Evolutionary conservation across 2,888 invertebrate genomes (phyloP).

Genomic region (Balanococcus diminutus): DNA sequence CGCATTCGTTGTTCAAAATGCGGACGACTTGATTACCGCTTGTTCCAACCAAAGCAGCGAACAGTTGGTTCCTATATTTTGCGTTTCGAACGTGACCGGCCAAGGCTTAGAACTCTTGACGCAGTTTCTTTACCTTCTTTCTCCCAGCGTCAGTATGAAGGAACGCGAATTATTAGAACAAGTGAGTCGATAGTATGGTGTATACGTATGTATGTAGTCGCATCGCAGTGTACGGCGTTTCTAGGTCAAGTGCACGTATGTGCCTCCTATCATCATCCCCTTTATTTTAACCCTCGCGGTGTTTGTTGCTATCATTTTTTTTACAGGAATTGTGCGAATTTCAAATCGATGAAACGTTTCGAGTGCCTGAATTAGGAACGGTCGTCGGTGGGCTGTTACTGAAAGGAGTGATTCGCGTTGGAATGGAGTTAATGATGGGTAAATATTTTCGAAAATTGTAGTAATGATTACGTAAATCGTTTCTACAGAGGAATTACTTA

Average conservation of each 20-base stretch:
- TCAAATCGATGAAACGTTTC: conserved; percentile 93
- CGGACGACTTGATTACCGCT: conserved; percentile 78
- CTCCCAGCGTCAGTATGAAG: conserved; percentile 69
- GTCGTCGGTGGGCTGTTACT: conserved; percentile 85
- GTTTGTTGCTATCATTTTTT: too few relatives aligned
- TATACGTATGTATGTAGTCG: too few relatives aligned
- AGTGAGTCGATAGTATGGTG: conserved; percentile 60
- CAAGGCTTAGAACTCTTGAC: conserved; percentile 81
- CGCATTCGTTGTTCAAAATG: conserved; percentile 70
- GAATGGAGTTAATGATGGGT: conserved; percentile 77
- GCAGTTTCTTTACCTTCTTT: conserved; percentile 83
- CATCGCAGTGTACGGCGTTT: too few relatives aligned
- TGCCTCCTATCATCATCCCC: too few relatives aligned
- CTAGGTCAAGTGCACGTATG: too few relatives aligned
- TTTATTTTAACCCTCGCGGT: too few relatives aligned
- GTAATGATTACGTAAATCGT: neutral
- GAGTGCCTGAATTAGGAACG: conserved; percentile 80
- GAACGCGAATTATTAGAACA: conserved; percentile 76
- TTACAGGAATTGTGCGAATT: conserved; percentile 77
- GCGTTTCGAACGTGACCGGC: conserved; percentile 90
- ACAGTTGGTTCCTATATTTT: conserved; percentile 78
- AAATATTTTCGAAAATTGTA: conserved; percentile 40
- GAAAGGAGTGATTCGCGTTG: conserved; percentile 85
- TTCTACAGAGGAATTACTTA: too few relatives aligned
- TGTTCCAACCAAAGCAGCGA: conserved; percentile 71